phyloP scores from a whole-genome alignment of 2,888 invertebrate genomes.

The Pseudoips prasinana region DNA sequence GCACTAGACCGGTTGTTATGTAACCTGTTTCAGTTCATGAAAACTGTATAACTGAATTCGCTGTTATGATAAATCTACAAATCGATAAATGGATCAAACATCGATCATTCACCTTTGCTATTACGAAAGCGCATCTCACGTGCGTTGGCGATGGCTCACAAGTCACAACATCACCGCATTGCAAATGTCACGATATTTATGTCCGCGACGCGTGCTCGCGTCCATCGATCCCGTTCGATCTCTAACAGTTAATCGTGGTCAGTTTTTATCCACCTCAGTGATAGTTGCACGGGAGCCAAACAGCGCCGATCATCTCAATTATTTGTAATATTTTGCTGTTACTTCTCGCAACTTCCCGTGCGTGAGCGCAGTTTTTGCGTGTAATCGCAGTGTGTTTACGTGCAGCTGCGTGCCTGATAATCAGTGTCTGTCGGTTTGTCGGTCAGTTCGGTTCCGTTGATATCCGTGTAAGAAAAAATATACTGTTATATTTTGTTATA shows the following conservation, averaged over 20 bases:
- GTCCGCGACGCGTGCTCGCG: constrained; percentile 51
- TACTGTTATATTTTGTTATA: neutral
- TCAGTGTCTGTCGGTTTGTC: constrained; percentile 41
- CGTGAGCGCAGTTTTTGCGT: constrained; percentile 32
- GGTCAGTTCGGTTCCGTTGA: constrained; percentile 28
- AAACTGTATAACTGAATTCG: no score
- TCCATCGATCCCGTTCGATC: constrained; percentile 58
- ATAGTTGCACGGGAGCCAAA: constrained; percentile 33
- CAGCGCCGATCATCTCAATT: constrained; percentile 21
- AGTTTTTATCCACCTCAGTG: constrained; percentile 34
- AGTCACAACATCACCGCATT: constrained; percentile 19
- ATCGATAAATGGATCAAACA: constrained; percentile 38
- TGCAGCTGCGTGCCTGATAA: constrained; percentile 29
- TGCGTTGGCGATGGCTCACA: constrained; percentile 32
- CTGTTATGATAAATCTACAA: no score
- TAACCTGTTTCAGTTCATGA: no score
- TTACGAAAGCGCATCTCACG: constrained; percentile 57
- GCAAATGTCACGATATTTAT: constrained; percentile 62
- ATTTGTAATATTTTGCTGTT: constrained; percentile 10
- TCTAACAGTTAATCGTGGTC: constrained; percentile 49
- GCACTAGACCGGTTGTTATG: no score
- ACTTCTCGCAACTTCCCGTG: constrained; percentile 17
- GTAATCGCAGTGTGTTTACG: constrained; percentile 20
- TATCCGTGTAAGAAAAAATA: constrained; percentile 6
- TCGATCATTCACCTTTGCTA: constrained; percentile 72